A percentile compares a stretch with the other conserved stretches of the same genome.
Conservation (phyloP, 2,888 invertebrate genomes). For the Pseudanteris insignis region DNA sequence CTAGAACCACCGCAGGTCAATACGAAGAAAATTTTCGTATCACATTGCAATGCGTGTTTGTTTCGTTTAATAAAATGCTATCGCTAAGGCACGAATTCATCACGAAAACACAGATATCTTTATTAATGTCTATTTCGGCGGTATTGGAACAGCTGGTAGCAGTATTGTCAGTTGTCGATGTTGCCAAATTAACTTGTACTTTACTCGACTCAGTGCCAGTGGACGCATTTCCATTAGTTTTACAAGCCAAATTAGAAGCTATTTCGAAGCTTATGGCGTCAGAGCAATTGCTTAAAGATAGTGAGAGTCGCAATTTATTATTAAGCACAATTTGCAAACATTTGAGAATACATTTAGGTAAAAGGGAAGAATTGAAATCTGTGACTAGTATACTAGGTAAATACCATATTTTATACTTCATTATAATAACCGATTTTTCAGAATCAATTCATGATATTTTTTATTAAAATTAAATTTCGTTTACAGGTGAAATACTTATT, state of each 20-base stretch:
- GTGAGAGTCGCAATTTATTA: constrained; percentile 85
- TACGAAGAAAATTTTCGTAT: constrained; percentile 87
- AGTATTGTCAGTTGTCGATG: constrained; percentile 79
- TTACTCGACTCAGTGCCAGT: constrained; percentile 80
- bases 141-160: constrained; percentile 84
- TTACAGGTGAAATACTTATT: constrained; percentile 76
- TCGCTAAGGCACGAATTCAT: constrained; percentile 77
- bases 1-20: constrained; percentile 86
- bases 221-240: constrained; percentile 75
- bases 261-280: constrained; percentile 83
- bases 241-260: constrained; percentile 83
- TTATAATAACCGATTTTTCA: too few species aligned
- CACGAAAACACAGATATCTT: constrained; percentile 81
- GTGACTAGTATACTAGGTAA: constrained; percentile 83
- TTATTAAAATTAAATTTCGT: not conserved
- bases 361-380: constrained; percentile 82
- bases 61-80: constrained; percentile 81
- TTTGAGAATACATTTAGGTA: constrained; percentile 81
- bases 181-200: constrained; percentile 81
- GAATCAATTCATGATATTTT: too few species aligned
- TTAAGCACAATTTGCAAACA: constrained; percentile 87
- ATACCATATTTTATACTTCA: too few species aligned
- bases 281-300: constrained; percentile 75
- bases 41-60: constrained; percentile 83
- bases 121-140: constrained; percentile 83